Conservation (phyloP, 2,888 invertebrate genomes). For the Lordiphosa andalusiaca region DNA sequence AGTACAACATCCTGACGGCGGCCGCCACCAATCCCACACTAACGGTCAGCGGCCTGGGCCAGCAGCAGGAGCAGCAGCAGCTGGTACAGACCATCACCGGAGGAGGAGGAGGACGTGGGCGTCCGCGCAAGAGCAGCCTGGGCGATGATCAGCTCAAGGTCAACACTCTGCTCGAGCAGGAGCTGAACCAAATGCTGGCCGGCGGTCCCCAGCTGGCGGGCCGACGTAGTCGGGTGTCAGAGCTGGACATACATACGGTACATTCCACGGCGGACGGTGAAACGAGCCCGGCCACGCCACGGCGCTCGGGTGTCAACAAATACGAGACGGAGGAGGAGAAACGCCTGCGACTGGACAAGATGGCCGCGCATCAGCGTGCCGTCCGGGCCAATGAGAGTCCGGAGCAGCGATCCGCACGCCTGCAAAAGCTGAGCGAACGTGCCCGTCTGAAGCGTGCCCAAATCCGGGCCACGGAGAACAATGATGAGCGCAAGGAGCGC, state of each 20-base stretch:
- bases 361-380: constrained; percentile 79
- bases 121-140: constrained; percentile 75
- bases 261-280: constrained; percentile 69
- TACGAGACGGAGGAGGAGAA: constrained; percentile 80
- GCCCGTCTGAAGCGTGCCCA: constrained; percentile 79
- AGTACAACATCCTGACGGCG: constrained; percentile 59
- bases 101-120: constrained; percentile 78
- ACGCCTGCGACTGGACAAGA: constrained; percentile 77
- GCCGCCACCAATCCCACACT: constrained; percentile 56
- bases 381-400: constrained; percentile 79
- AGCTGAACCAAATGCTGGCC: constrained; percentile 79
- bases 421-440: constrained; percentile 78
- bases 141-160: constrained; percentile 76
- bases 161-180: constrained; percentile 78
- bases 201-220: constrained; percentile 50
- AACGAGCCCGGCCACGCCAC: constrained; percentile 44
- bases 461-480: constrained; percentile 76
- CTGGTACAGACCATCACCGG: constrained; percentile 78
- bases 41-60: constrained; percentile 46
- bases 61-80: constrained; percentile 47
- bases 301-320: constrained; percentile 77
- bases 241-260: constrained; percentile 67
- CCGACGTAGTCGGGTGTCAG: constrained; percentile 65
- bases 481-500: constrained; percentile 77
- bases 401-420: constrained; percentile 77